Evolutionary conservation across 1,140 invertebrate genomes (phyloP).

Genomic region (Brachionus asplanchnoidis): DNA sequence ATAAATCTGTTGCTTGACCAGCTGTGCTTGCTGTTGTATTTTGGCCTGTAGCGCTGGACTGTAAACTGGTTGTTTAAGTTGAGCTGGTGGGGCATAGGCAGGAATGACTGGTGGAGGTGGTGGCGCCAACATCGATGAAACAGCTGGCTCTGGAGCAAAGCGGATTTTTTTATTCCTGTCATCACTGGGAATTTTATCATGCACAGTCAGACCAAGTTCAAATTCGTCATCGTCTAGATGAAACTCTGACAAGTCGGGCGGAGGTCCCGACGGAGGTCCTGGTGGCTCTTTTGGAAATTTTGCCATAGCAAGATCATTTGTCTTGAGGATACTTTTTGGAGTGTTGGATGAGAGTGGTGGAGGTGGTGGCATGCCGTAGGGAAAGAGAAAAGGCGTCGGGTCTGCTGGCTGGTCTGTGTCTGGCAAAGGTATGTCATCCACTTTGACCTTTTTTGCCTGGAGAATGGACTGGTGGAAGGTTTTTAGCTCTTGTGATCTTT

Average conservation of each 20-base stretch:
- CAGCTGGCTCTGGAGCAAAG: background rate
- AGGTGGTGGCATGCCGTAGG: background rate
- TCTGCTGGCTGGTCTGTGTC: background rate
- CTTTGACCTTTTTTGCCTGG: constrained; percentile 33
- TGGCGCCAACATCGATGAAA: background rate
- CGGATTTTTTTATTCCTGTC: constrained; percentile 20
- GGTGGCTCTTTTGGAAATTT: background rate
- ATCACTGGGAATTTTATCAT: background rate
- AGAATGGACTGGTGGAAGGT: background rate
- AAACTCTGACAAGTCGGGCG: constrained; percentile 29
- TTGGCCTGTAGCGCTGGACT: background rate
- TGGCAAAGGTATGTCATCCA: constrained; percentile 38
- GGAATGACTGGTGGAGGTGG: background rate
- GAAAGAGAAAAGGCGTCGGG: background rate
- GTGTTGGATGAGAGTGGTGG: background rate
- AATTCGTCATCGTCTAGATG: constrained; percentile 12
- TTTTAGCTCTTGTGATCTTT: background rate
- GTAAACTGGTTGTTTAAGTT: background rate
- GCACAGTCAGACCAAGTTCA: background rate
- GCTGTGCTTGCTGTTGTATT: constrained; percentile 12
- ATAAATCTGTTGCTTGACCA: constrained; percentile 8
- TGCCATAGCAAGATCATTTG: background rate
- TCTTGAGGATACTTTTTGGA: background rate
- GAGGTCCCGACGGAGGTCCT: background rate
- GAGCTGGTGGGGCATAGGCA: background rate